phyloP scores from a whole-genome alignment of 1,140 invertebrate species.

The Eciton burchellii region DNA sequence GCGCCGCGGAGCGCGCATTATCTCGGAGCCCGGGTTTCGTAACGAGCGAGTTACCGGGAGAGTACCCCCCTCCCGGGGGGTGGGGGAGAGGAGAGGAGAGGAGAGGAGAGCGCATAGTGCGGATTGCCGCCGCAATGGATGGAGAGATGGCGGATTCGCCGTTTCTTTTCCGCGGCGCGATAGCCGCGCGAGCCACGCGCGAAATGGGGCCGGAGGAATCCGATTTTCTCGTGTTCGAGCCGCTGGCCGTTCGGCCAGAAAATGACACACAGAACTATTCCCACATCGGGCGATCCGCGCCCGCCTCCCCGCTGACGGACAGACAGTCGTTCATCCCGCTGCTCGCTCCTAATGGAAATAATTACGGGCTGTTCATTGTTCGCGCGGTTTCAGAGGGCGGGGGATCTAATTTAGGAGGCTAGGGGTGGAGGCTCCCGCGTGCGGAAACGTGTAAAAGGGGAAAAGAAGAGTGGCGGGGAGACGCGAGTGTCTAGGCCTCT shows the following conservation, averaged over 20 bases:
- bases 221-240: slow-evolving; percentile 71
- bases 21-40: slow-evolving; percentile 66
- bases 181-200: slow-evolving; percentile 63
- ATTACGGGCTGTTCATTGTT: slow-evolving; percentile 58
- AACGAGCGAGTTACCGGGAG: slow-evolving; percentile 48
- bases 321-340: background rate
- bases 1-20: slow-evolving; percentile 49
- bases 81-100: too few relatives aligned
- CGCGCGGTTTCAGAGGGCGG: background rate
- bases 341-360: slow-evolving; percentile 53
- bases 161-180: slow-evolving; percentile 13
- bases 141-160: slow-evolving; percentile 5
- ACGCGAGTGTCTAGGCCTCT: slow-evolving; percentile 10
- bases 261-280: slow-evolving; percentile 75
- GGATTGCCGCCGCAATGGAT: slow-evolving; percentile 4
- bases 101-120: slow-evolving; percentile 55
- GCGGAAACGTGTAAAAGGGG: slow-evolving; percentile 15
- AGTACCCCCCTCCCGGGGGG: too few relatives aligned
- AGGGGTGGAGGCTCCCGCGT: slow-evolving; percentile 41
- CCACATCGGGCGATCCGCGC: slow-evolving; percentile 60
- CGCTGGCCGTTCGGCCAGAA: slow-evolving; percentile 67
- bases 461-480: slow-evolving; percentile 5
- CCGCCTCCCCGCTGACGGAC: too few relatives aligned
- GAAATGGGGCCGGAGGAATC: slow-evolving; percentile 75
- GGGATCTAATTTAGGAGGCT: slow-evolving; percentile 48